Evolutionary conservation across 2,113 vertebrate species (phyloP), one percentile per base, ranked within the genome.

Genomic region (Brachypteracias leptosomus): DNA sequence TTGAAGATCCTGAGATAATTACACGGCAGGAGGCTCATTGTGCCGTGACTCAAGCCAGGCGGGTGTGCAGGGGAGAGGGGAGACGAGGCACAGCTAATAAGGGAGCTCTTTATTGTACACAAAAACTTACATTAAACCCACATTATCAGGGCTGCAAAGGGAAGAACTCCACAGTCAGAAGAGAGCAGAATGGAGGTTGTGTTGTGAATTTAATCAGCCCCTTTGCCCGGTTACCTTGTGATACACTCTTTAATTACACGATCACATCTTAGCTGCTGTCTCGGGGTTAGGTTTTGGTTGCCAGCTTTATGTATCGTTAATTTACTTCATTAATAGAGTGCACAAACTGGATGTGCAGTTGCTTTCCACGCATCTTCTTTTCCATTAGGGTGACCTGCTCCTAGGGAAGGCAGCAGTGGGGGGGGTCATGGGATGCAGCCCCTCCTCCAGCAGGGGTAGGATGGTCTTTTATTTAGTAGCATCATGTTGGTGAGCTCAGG

Each of bases 1-100:
- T 78, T 85, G 55, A 47, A 85, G 88, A 79, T 85, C 35, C 75
- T 71, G 88, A 88, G 88, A 82, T 94, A 82, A 94, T 79, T 49
- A 42, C 65, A 20, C 11, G 79, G 87, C 70, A 65, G 51, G 90
- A 96, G 88, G 52, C 79, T 88, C 87, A 25, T 93, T 79, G 92
- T 87, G 63, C 72, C 24, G 55, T 85, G 88, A 93, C 88, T 96
- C 90, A 88, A 7, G 51, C 75, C 51, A n/a, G 83, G 78, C 86
- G 68, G 89, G 70, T 73, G 8, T 49, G 85, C 42, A 20, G 68
- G 49, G 7, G 57, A 79, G 89, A 83, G 67, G 59, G 61, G 2
- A 65, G 85, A 71, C 33, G 38, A 89, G n/a, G 26, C 85, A 26
- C 47, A 80, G 92, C 72, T 87, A 75, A 79, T 57, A 61, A 71